Evolutionary conservation across 1,140 invertebrate genomes (phyloP).

Genomic region (Bombus confusus): DNA sequence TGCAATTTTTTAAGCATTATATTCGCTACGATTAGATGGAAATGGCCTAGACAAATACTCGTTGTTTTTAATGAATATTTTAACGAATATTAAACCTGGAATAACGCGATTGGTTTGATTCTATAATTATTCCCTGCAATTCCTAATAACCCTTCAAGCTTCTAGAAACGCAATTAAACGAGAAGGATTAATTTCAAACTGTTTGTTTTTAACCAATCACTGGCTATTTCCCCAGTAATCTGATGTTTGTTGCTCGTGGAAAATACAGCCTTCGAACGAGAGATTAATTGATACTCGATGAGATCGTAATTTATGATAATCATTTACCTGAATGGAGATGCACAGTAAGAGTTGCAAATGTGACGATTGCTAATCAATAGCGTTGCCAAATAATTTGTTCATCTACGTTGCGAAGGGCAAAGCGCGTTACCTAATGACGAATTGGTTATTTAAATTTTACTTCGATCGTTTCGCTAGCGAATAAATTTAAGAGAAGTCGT

Average conservation of each 20-base stretch:
- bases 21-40: too few relatives aligned
- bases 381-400: not conserved
- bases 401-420: too few relatives aligned
- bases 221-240: not conserved
- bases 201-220: not conserved
- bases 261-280: not conserved
- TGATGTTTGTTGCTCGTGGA: not conserved
- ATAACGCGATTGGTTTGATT: not conserved
- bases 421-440: not conserved
- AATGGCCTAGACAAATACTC: too few relatives aligned
- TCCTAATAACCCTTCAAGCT: not conserved
- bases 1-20: not conserved
- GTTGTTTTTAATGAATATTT: too few relatives aligned
- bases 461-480: not conserved
- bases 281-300: not conserved
- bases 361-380: not conserved
- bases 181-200: not conserved
- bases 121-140: not conserved
- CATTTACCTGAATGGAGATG: not conserved
- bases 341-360: not conserved
- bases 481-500: not conserved
- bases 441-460: not conserved
- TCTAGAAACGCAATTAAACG: not conserved
- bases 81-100: too few relatives aligned
- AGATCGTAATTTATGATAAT: slow-evolving; percentile 13